phyloP scores from a whole-genome alignment of 2,797 vertebrate species.

The Platalea minor region DNA sequence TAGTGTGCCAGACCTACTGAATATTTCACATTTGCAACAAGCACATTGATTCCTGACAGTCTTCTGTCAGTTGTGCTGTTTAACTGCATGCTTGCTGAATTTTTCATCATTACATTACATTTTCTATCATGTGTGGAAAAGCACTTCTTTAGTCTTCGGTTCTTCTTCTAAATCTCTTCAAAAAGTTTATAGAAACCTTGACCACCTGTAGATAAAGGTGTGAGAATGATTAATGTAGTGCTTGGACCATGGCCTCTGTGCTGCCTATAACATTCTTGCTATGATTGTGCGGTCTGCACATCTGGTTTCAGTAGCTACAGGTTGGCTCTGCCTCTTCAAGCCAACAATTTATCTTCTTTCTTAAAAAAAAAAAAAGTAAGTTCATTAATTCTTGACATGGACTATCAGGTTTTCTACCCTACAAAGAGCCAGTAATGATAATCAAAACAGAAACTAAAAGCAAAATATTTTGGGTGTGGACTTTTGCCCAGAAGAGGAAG shows the following conservation, averaged over 20 bases:
- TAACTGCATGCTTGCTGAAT: neutral
- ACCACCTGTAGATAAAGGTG: slow-evolving; percentile 3
- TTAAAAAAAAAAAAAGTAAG: neutral
- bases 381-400: neutral
- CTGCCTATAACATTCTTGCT: neutral
- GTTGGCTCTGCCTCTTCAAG: neutral
- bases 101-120: neutral
- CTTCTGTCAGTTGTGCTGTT: neutral
- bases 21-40: neutral
- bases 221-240: slow-evolving; percentile 27
- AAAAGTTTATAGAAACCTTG: neutral
- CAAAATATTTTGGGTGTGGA: neutral
- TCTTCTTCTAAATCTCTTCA: neutral
- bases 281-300: neutral
- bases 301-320: slow-evolving; percentile 2
- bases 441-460: neutral
- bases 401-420: neutral
- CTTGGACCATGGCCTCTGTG: neutral
- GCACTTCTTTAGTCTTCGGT: neutral
- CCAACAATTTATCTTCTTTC: neutral
- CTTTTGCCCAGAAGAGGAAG: neutral
- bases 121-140: neutral
- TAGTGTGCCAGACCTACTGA: neutral
- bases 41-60: neutral
- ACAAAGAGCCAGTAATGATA: neutral